Conservation (phyloP, 2,797 vertebrate genomes). For the Danio choprae region DNA sequence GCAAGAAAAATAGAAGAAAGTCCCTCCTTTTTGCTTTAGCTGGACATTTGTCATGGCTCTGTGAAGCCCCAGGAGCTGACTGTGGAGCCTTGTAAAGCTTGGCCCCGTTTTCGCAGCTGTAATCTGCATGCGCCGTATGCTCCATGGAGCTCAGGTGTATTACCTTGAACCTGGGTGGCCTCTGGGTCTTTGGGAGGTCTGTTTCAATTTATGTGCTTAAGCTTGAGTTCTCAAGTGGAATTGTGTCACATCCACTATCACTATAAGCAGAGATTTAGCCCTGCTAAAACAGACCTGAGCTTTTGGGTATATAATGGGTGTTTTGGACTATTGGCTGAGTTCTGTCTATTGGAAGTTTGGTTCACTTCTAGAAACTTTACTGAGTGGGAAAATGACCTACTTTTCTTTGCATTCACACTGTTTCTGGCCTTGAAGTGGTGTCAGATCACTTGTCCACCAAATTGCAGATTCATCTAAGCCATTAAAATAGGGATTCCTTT, state of each 20-base stretch:
- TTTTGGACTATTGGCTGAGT: neutral
- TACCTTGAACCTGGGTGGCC: constrained; percentile 40
- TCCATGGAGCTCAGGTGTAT: constrained; percentile 50
- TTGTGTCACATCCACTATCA: constrained; percentile 26
- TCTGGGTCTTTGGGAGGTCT: constrained; percentile 32
- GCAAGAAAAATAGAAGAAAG: constrained; percentile 35
- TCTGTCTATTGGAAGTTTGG: neutral
- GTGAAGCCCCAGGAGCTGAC: constrained; percentile 49
- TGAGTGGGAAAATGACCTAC: neutral
- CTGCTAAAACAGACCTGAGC: neutral
- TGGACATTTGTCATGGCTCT: constrained; percentile 51
- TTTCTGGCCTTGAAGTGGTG: neutral
- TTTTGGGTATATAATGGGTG: neutral
- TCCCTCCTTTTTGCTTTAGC: constrained; percentile 24
- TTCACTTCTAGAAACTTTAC: neutral
- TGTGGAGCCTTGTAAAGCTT: constrained; percentile 51
- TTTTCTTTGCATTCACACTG: neutral
- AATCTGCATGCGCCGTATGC: constrained; percentile 61
- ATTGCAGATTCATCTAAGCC: neutral
- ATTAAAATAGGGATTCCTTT: neutral
- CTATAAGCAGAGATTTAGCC: neutral
- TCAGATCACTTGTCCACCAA: neutral
- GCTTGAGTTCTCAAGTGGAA: neutral
- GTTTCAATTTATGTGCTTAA: constrained; percentile 32
- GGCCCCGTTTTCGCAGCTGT: constrained; percentile 50